phyloP scores from a whole-genome alignment of 2,797 vertebrate species.

The Characodon lateralis region DNA sequence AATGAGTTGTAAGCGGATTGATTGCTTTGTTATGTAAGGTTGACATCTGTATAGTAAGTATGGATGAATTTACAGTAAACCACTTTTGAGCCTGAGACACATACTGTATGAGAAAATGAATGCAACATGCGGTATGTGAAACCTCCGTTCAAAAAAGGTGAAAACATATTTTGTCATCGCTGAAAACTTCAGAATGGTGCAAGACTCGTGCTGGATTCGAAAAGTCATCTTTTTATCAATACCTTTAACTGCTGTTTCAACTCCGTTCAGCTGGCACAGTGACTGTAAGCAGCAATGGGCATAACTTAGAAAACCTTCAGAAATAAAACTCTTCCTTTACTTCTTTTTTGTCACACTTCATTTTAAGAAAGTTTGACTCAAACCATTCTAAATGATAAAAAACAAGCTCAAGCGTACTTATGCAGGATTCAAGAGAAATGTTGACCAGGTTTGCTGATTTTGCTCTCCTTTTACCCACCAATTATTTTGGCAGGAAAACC shows the following conservation, averaged over 20 bases:
- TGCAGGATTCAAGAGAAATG: constrained; percentile 7
- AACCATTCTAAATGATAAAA: constrained; percentile 10
- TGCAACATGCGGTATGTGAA: not conserved
- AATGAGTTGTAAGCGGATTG: not conserved
- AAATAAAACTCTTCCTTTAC: constrained; percentile 2
- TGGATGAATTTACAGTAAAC: not conserved
- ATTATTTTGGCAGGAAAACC: not conserved
- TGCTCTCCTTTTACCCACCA: not conserved
- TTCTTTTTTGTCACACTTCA: not conserved
- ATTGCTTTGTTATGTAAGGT: not conserved
- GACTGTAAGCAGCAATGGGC: not conserved
- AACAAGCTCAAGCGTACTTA: not conserved
- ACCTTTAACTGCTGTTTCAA: constrained; percentile 20
- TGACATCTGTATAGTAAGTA: not conserved
- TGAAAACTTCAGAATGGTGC: not conserved
- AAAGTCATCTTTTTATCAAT: constrained; percentile 18
- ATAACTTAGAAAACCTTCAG: constrained; percentile 8
- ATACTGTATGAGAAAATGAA: not conserved
- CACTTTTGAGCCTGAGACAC: not conserved
- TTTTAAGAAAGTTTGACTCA: constrained; percentile 17
- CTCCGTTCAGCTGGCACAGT: not conserved
- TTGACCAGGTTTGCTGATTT: constrained; percentile 1
- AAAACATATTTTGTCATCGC: not conserved
- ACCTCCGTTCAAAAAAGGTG: not conserved
- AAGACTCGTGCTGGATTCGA: not conserved